Base-by-base conservation (phyloP, 2,888 invertebrate species). In the Leucophenga montana region DNA sequence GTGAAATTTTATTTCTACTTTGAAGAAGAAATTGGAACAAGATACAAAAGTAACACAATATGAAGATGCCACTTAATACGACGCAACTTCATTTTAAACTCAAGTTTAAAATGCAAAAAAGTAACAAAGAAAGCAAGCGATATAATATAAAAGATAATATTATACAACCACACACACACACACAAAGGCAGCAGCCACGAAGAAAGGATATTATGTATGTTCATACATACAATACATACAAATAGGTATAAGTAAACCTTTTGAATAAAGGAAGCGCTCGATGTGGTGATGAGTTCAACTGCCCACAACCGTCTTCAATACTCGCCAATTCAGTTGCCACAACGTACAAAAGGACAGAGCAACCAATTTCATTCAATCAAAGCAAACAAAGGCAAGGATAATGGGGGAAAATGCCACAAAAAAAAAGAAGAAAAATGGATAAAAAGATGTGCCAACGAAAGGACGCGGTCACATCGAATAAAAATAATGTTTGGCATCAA, bases 61-160 rank as follows among this genome's bases (percentile, higher is more conserved):
- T 11, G 31, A 53, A 31, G 50, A 53, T 56, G 54, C 33, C 44
- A 33, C 54, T 66, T 66, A 53, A 39, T 4, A n/a, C 8, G 78
- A 77, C 76, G 79, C 77, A 78, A 81, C 82, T 83, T 79, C 83
- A 83, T 83, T 75, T 78, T 78, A 74, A 77, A 73, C 74, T 67
- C 46, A 64, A 64, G n/a, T 33, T 18, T 44, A 64, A 64, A 64
- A 64, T 66, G 61, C 13, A 48, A 20, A 73, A n/a, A 69, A 71
- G 54, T 70, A 57, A 73, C 71, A 66, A 50, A 44, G 62, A 73
- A 74, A 74, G 73, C 76, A 78, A 80, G 82, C 77, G 82, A 76
- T 80, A 80, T 79, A 80, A 82, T 78, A 78, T 75, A 74, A 79
- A 80, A 77, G 81, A 78, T 79, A 84, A 84, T 81, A 84, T 82